phyloP scores from a whole-genome alignment of 1,140 invertebrate genomes.

The Sitodiplosis mosellana region DNA sequence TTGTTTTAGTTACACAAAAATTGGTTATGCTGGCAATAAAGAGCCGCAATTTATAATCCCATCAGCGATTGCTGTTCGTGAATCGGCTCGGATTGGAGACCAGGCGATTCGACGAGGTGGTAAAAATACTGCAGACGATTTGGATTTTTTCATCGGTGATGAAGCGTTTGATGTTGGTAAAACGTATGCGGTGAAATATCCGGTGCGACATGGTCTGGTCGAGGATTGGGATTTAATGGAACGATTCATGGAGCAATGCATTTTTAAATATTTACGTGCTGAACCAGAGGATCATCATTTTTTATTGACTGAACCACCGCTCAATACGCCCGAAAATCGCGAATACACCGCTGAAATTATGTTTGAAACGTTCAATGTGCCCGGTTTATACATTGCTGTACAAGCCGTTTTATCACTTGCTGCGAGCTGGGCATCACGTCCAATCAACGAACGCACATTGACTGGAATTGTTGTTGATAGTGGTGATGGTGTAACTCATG shows the following conservation, averaged over 20 bases:
- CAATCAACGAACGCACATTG: conserved; percentile 74
- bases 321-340: conserved; percentile 98
- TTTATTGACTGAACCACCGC: conserved; percentile 93
- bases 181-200: conserved; percentile 91
- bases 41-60: conserved; percentile 99
- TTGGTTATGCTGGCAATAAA: conserved; percentile 97
- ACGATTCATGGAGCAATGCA: conserved; percentile 94
- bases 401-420: conserved; percentile 88
- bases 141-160: conserved; percentile 96
- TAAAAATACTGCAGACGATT: conserved; percentile 90
- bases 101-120: conserved; percentile 63
- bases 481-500: conserved; percentile 98
- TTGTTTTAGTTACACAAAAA: conserved; percentile 77
- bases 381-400: conserved; percentile 95
- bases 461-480: conserved; percentile 98
- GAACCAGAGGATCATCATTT: conserved; percentile 99
- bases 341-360: conserved; percentile 99
- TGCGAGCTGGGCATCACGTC: conserved; percentile 89
- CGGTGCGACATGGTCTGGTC: conserved; percentile 94
- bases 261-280: conserved; percentile 95
- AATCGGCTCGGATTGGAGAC: conserved; percentile 86
- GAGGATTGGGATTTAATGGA: conserved; percentile 99
- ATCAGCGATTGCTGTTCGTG: conserved; percentile 92
- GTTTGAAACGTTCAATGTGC: conserved; percentile 99
- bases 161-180: conserved; percentile 90